Evolutionary conservation across 2,113 vertebrate genomes (phyloP).

Genomic region (Pterocles orientalis): DNA sequence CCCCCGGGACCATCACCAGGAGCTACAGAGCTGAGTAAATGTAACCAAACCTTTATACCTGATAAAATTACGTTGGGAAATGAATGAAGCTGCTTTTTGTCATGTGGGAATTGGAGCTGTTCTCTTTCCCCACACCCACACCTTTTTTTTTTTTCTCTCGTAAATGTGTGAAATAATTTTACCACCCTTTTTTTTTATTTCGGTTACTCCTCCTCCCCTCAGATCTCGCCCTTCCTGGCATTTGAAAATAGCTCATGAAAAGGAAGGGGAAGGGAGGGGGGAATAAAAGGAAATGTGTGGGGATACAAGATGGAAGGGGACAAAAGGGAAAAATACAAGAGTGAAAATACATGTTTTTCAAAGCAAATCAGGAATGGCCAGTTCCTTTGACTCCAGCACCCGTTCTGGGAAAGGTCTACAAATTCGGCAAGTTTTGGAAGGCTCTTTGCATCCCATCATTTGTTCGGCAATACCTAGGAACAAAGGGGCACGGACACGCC

Average conservation of each 20-base stretch:
- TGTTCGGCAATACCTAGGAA: neutral
- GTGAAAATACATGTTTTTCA: neutral
- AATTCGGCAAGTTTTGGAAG: neutral
- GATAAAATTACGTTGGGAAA: neutral
- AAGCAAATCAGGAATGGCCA: neutral
- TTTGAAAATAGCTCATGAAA: conserved; percentile 56
- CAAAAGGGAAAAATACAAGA: neutral
- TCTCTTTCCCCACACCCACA: conserved; percentile 37
- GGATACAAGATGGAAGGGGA: neutral
- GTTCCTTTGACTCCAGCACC: neutral
- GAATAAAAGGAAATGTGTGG: conserved; percentile 30
- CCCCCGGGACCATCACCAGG: neutral
- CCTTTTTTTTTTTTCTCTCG: neutral
- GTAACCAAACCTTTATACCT: neutral
- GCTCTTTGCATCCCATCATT: neutral
- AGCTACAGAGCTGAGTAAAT: neutral
- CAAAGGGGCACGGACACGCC: neutral
- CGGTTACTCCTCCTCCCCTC: conserved; percentile 43
- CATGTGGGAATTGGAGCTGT: conserved; percentile 3
- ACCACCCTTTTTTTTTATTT: neutral
- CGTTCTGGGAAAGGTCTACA: neutral
- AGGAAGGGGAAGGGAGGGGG: neutral
- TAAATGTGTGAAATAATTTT: conserved; percentile 55
- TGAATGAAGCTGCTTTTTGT: conserved; percentile 46
- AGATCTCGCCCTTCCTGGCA: conserved; percentile 46